Evolutionary conservation across 2,797 vertebrate species (phyloP).

Genomic region (Cetoscarus ocellatus): DNA sequence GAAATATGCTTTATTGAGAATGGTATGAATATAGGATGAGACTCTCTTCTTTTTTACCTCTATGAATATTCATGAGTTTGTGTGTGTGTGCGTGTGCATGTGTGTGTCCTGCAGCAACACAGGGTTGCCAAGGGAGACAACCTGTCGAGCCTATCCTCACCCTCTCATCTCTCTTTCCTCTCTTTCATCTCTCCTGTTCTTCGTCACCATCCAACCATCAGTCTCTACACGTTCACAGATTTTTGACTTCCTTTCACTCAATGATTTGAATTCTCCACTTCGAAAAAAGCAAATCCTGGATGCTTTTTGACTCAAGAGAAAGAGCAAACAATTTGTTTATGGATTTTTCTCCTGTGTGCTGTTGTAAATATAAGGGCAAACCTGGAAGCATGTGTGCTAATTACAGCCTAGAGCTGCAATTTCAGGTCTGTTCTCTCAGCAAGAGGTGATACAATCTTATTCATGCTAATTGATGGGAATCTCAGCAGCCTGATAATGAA

Average conservation of each 20-base stretch:
- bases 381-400: neutral
- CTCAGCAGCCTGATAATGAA: slow-evolving; percentile 50
- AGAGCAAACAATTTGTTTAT: neutral
- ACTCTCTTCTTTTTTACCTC: slow-evolving; percentile 47
- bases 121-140: slow-evolving; percentile 77
- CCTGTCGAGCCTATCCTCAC: slow-evolving; percentile 53
- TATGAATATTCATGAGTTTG: slow-evolving; percentile 74
- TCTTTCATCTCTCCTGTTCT: slow-evolving; percentile 61
- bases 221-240: slow-evolving; percentile 32
- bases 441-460: slow-evolving; percentile 42
- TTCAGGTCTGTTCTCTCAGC: slow-evolving; percentile 20
- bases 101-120: slow-evolving; percentile 57
- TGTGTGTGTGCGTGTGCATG: slow-evolving; percentile 13
- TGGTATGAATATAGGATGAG: slow-evolving; percentile 68
- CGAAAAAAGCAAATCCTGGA: too few species aligned
- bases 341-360: neutral
- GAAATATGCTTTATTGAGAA: slow-evolving; percentile 80
- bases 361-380: neutral
- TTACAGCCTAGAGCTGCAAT: slow-evolving; percentile 8
- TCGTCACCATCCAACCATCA: slow-evolving; percentile 46
- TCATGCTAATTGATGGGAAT: slow-evolving; percentile 43
- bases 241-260: neutral
- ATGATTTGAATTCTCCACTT: too few species aligned
- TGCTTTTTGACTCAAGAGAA: neutral
- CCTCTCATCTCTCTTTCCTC: slow-evolving; percentile 63